phyloP scores from a whole-genome alignment of 2,113 vertebrate genomes.

The Calcarius ornatus region DNA sequence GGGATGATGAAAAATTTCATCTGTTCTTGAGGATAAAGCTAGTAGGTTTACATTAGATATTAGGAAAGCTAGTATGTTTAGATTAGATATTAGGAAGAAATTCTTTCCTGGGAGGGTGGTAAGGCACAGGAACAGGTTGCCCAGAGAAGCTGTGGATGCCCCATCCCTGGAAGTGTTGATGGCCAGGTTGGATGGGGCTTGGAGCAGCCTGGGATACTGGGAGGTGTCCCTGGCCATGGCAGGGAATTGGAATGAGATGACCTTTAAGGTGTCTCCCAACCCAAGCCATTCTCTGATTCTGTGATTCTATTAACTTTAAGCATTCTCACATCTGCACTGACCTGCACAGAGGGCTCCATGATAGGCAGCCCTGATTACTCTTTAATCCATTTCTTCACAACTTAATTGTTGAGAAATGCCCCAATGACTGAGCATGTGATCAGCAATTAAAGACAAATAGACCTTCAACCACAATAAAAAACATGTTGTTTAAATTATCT shows the following conservation, averaged over 20 bases:
- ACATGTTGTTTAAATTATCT: background rate
- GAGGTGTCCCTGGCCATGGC: background rate
- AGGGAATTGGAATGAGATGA: background rate
- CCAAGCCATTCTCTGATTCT: background rate
- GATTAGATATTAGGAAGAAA: background rate
- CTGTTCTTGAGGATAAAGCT: background rate
- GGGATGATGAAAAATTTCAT: background rate
- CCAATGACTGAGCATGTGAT: background rate
- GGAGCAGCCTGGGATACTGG: background rate
- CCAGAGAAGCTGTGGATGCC: background rate
- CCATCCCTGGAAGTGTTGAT: background rate
- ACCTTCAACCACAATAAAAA: constrained; percentile 41
- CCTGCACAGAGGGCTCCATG: background rate
- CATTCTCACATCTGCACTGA: background rate
- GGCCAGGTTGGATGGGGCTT: background rate
- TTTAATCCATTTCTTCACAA: background rate
- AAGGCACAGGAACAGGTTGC: background rate
- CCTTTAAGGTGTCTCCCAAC: background rate
- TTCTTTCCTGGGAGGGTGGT: background rate
- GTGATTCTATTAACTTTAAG: background rate
- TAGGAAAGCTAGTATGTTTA: background rate
- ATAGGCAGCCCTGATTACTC: background rate
- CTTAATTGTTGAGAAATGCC: background rate
- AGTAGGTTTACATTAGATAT: background rate
- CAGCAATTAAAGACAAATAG: background rate